These are phyloP conservation scores for Nylanderia fulva DNA, from an alignment of 1,140 invertebrate genomes.

Conservation along the genomic window DNA sequence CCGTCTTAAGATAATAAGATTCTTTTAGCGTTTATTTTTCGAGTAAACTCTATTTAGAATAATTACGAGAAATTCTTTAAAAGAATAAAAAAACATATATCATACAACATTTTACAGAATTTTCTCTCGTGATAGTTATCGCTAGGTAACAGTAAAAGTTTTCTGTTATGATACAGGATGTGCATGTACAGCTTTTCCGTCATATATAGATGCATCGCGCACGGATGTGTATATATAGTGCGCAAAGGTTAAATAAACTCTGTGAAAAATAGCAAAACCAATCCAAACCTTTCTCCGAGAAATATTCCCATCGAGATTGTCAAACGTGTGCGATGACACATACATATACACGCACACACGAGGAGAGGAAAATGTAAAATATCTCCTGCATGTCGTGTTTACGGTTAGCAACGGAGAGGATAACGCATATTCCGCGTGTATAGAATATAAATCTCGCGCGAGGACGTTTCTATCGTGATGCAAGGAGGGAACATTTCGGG, in stretches of 20 bases:
- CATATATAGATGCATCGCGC: not conserved
- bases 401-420: conserved; percentile 16
- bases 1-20: no score
- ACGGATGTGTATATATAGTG: not conserved
- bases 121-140: not conserved
- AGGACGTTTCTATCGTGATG: conserved; percentile 19
- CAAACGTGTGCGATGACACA: conserved; percentile 9
- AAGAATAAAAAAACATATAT: no score
- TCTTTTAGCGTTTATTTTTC: no score
- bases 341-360: not conserved
- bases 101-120: no score
- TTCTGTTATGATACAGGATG: not conserved
- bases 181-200: no score
- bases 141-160: not conserved
- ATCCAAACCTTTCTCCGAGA: not conserved
- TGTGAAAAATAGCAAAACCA: conserved; percentile 1
- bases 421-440: conserved; percentile 32
- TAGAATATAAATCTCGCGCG: conserved; percentile 29
- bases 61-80: no score
- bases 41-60: no score
- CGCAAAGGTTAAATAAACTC: conserved; percentile 25
- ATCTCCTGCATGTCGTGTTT: conserved; percentile 17
- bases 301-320: conserved; percentile 27
- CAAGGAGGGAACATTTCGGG: conserved; percentile 46
- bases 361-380: not conserved